Conservation (phyloP, 2,113 vertebrate genomes). For the Melanotaenia duboulayi region DNA sequence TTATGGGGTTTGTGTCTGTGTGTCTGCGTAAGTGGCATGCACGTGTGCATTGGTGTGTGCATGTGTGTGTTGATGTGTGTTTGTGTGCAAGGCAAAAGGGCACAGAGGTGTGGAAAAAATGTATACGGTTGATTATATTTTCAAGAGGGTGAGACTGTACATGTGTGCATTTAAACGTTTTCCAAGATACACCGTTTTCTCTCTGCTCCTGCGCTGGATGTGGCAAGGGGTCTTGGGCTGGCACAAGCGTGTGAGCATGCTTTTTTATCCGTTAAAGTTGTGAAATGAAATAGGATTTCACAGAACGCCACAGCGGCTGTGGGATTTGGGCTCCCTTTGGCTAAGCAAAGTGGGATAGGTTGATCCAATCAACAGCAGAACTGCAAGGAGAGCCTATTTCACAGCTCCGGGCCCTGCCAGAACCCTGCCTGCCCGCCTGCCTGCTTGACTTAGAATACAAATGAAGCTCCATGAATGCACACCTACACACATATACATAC, state of each 20-base stretch:
- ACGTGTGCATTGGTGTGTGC: slow-evolving; percentile 69
- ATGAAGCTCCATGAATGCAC: slow-evolving; percentile 77
- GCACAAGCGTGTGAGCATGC: slow-evolving; percentile 59
- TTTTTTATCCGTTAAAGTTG: slow-evolving; percentile 81
- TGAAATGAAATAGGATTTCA: slow-evolving; percentile 83
- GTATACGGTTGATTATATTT: slow-evolving; percentile 67
- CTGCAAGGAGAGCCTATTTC: slow-evolving; percentile 80
- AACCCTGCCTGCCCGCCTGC: slow-evolving; percentile 74
- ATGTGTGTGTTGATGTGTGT: slow-evolving; percentile 36
- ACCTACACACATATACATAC: slow-evolving; percentile 67
- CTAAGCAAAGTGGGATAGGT: slow-evolving; percentile 79
- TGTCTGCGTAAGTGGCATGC: slow-evolving; percentile 77
- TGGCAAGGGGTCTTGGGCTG: slow-evolving; percentile 67
- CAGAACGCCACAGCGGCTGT: slow-evolving; percentile 74
- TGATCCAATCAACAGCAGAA: slow-evolving; percentile 80
- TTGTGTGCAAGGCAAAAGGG: slow-evolving; percentile 21
- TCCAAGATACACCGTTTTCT: slow-evolving; percentile 55
- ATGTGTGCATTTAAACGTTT: slow-evolving; percentile 53
- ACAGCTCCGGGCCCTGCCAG: slow-evolving; percentile 75
- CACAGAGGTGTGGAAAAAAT: slow-evolving; percentile 39
- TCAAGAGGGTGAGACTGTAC: slow-evolving; percentile 41
- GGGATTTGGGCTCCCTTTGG: slow-evolving; percentile 79
- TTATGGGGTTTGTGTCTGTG: slow-evolving; percentile 84
- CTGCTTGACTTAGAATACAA: slow-evolving; percentile 81
- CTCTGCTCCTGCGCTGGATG: slow-evolving; percentile 62